Conservation (phyloP, 2,113 vertebrate genomes). For the Percina caprodes region DNA sequence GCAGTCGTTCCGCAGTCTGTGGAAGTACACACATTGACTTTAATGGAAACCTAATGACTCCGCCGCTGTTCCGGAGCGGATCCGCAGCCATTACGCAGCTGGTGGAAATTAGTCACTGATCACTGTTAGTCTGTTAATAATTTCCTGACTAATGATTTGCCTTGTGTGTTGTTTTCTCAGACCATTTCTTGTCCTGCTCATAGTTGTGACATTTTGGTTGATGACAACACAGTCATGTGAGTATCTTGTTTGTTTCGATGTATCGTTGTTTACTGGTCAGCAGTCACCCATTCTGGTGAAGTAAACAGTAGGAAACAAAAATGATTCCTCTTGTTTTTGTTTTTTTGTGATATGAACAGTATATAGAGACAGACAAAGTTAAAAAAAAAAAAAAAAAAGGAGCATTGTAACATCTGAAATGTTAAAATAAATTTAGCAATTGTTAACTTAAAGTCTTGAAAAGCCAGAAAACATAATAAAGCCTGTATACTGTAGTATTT, state of each 20-base stretch:
- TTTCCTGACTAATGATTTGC: constrained; percentile 18
- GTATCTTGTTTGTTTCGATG: constrained; percentile 74
- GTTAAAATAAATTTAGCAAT: neutral
- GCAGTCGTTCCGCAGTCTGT: too few species aligned
- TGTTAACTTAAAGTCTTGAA: neutral
- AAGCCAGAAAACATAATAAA: neutral
- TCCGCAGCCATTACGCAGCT: too few species aligned
- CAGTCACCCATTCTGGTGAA: neutral
- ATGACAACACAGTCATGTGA: constrained; percentile 99
- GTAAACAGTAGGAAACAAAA: constrained; percentile 1
- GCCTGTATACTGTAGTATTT: neutral
- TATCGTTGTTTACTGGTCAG: neutral
- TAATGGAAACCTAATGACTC: too few species aligned
- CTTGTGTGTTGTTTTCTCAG: constrained; percentile 79
- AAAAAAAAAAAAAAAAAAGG: neutral
- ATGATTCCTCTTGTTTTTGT: neutral
- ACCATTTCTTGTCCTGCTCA: constrained; percentile 99
- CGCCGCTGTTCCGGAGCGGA: too few species aligned
- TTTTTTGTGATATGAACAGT: neutral
- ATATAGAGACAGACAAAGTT: neutral
- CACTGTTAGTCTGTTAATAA: neutral
- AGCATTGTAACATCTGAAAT: neutral
- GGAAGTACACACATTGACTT: too few species aligned
- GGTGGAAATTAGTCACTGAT: neutral
- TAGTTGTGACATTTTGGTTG: constrained; percentile 99